Conservation (phyloP, 2,113 vertebrate genomes). For the Rafetus swinhoei region DNA sequence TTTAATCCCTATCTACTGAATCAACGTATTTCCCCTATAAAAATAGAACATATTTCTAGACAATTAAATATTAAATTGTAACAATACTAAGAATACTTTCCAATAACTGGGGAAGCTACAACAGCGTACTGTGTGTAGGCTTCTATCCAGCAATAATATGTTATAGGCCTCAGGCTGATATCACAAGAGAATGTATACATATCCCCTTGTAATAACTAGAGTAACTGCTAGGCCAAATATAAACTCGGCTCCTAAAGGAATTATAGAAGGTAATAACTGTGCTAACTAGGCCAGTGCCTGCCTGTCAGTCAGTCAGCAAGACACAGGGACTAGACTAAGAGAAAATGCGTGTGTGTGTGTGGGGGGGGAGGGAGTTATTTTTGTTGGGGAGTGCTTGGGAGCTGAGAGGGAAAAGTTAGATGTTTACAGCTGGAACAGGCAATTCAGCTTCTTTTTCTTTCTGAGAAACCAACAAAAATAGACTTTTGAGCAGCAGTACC, state of each 20-base stretch:
- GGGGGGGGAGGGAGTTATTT: neutral
- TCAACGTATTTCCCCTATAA: neutral
- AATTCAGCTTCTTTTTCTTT: rapidly evolving
- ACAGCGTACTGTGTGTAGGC: neutral
- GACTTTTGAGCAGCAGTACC: neutral
- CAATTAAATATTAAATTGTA: neutral
- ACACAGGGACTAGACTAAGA: neutral
- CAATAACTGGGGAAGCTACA: neutral
- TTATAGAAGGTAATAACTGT: neutral
- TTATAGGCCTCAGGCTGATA: neutral
- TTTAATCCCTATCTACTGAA: neutral
- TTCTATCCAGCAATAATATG: neutral
- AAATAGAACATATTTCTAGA: neutral
- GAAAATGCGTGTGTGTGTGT: neutral
- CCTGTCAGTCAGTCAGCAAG: neutral
- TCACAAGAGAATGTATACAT: neutral
- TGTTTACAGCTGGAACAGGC: neutral
- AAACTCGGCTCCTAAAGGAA: neutral
- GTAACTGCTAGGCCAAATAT: neutral
- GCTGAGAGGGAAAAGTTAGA: neutral
- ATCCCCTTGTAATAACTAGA: slow-evolving; percentile 18
- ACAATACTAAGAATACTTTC: neutral
- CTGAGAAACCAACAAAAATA: neutral
- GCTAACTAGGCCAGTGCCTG: slow-evolving; percentile 28
- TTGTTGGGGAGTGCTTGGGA: rapidly evolving